Evolutionary conservation across 2,797 vertebrate genomes (phyloP), one percentile per base, ranked within the genome.

Genomic region (Coendou prehensilis): DNA sequence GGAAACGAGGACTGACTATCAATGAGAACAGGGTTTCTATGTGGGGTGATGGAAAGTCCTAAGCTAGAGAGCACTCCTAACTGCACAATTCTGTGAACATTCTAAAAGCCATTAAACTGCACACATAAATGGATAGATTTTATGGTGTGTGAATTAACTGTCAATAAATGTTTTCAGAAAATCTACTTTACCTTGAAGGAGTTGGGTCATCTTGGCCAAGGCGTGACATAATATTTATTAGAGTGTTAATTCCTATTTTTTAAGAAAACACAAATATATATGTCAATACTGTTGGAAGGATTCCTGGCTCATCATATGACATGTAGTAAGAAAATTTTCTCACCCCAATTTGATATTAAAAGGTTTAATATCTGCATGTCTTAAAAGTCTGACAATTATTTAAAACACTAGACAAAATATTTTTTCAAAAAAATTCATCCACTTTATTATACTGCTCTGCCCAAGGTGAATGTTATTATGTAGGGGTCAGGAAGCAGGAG

Each of bases 161-260:
- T 85, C 61, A 71, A 96, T 54, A 82, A 92, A 90, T 71, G 10
- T 87, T 91, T 45, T 73, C 50, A 56, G 67, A 93, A 95, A 95
- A 69, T 57, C 56, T 75, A 89, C 79, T 98, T 98, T 99, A 99
- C 99, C 99, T 99, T 98, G 99, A 99, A 93, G 99, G 99, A 97
- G 99, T 99, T 88, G 99, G 99, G 98, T 99, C 99, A 92, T 99
- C 99, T 98, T 99, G 99, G 89, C 99, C 99, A 97, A 99, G 99
- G 37, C 99, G 99, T 88, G 99, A 99, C 99, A 99, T 99, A 98
- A 99, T 99, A 98, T 99, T 99, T 98, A 99, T 99, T 98, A 99
- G 98, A 1, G 99, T 99, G 98, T 99, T 99, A 98, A 99, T 99
- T 93, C 99, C 99, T 99, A 98, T 63, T 91, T 82, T 97, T 96